Evolutionary conservation across 2,113 vertebrate species (phyloP), one percentile per base, ranked within the genome.

Genomic region (Phylloscopus trochilus): DNA sequence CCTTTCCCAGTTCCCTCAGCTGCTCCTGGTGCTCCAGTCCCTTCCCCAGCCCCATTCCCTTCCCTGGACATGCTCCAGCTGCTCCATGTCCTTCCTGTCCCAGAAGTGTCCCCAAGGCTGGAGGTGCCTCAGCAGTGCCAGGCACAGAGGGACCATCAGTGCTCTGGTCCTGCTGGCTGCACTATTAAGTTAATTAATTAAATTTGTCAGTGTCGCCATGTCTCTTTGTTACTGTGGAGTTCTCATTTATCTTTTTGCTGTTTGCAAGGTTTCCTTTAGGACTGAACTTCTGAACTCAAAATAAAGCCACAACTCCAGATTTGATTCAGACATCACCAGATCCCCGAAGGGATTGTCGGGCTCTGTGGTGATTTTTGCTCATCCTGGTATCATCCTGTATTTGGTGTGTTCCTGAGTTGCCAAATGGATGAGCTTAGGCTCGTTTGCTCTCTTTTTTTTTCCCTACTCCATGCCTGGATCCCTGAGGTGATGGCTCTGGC

Each of bases 301-400:
- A 73, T 49, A 53, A 92, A 96, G 13, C 62, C 35, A 8, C 23
- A 18, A 18, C 9, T 72, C 7, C 47, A 66, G 59, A 47, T 37
- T 35, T 39, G 9, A 7, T 72, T 85, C 20, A 58, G 39, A 59
- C 26, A 13, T 79, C 20, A 11, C 10, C 22, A 15, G 11, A 44
- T 55, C 35, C 6, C 0, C 0, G 0, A 46, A 47, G 8, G 13
- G 11, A 4, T 3, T 55, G 16, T 33, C 0, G 2, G 67, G 43
- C 47, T 74, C 44, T 52, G 56, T 10, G 9, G 30, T 31, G 26
- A 24, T 15, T 70, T 46, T 7, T 14, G 6, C 20, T 59, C 41
- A 26, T 74, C 31, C 28, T 22, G 15, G 28, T 47, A 4, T 19
- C n/a, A 4, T 19, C 21, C 13, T 51, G 39, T 46, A 8, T 23